A percentile compares a stretch with the other conserved stretches of the same genome.
Conservation (phyloP, 23 tunicate species). For the Pegea sp. region DNA sequence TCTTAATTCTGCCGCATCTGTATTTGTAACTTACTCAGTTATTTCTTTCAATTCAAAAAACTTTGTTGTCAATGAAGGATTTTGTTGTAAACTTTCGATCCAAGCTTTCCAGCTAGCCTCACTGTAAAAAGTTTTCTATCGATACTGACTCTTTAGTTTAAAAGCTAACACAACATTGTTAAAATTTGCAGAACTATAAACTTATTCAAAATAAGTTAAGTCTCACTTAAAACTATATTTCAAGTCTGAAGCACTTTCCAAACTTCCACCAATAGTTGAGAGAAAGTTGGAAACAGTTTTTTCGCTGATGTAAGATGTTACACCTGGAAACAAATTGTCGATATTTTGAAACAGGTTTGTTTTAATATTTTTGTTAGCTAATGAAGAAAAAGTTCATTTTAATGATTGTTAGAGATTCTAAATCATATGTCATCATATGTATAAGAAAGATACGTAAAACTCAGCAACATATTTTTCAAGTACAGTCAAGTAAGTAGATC, state of each 20-base stretch:
- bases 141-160: too few species aligned
- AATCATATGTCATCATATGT: too few species aligned
- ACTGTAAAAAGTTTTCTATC: conserved; percentile 3
- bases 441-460: too few species aligned
- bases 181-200: too few species aligned
- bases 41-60: conserved; percentile 12
- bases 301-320: conserved; percentile 4
- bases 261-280: conserved; percentile 17
- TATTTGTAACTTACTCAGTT: conserved; percentile 11
- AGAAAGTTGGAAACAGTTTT: conserved; percentile 9
- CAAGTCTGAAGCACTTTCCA: conserved; percentile 23
- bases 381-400: too few species aligned
- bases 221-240: conserved; percentile 20
- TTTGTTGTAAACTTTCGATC: conserved; percentile 19
- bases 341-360: too few species aligned
- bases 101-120: conserved; percentile 58
- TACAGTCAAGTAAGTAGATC: too few species aligned
- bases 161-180: too few species aligned
- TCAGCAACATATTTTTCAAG: too few species aligned
- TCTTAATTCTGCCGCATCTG: background rate
- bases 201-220: background rate
- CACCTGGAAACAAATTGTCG: conserved; percentile 1
- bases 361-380: too few species aligned
- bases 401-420: too few species aligned
- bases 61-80: conserved; percentile 20